Evolutionary conservation across 2,888 invertebrate genomes (phyloP).

Genomic region (Pachymerium ferrugineum): DNA sequence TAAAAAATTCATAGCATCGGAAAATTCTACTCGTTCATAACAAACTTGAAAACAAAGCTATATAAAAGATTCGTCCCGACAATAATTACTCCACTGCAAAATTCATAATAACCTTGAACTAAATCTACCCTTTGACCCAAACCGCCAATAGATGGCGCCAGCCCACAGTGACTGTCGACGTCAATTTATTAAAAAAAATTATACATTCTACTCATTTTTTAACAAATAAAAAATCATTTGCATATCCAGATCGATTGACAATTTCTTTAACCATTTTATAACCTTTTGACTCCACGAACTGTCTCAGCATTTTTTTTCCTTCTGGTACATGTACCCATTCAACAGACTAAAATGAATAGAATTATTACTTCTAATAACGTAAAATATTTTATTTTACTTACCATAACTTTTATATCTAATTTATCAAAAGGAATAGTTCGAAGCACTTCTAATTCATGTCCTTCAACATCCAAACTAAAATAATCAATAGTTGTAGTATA

Average conservation of each 20-base stretch:
- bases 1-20: no score
- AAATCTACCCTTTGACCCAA: no score
- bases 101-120: no score
- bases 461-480: slow-evolving; percentile 60
- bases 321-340: not conserved
- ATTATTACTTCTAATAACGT: no score
- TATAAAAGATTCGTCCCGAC: no score
- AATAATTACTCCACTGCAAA: no score
- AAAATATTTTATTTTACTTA: no score
- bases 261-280: not conserved
- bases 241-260: not conserved
- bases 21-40: no score
- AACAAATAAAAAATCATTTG: not conserved
- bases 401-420: slow-evolving; percentile 46
- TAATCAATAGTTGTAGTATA: slow-evolving; percentile 64
- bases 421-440: slow-evolving; percentile 56
- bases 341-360: no score
- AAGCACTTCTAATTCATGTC: slow-evolving; percentile 54
- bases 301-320: not conserved
- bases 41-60: no score
- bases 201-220: not conserved
- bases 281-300: not conserved
- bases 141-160: no score
- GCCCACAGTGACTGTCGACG: no score
- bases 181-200: not conserved